Evolutionary conservation across 2,113 vertebrate species (phyloP).

Genomic region (Lagopus leucura): DNA sequence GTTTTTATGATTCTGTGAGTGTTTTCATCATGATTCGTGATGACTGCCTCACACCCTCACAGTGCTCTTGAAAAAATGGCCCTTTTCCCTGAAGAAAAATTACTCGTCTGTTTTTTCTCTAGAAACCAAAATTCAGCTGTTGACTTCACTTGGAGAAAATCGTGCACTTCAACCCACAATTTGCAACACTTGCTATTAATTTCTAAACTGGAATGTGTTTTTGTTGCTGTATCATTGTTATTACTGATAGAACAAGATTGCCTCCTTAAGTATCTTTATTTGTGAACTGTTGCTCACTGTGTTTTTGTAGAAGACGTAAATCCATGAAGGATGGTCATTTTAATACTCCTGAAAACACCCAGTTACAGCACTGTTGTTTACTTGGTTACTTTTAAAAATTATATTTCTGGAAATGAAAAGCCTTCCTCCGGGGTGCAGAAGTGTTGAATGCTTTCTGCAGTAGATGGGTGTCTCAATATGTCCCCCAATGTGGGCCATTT

Average conservation of each 20-base stretch:
- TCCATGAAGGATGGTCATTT: fast-evolving
- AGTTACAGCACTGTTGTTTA: background rate
- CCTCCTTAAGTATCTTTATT: background rate
- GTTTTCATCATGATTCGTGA: background rate
- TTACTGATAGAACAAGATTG: background rate
- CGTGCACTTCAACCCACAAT: fast-evolving
- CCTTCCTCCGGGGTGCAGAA: background rate
- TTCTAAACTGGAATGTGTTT: background rate
- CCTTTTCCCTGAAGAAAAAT: background rate
- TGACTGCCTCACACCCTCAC: background rate
- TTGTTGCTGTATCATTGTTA: background rate
- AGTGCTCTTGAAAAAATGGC: background rate
- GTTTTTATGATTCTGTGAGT: background rate
- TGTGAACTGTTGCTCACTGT: background rate
- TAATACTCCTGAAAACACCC: background rate
- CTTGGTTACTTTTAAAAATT: background rate
- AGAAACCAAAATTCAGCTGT: background rate
- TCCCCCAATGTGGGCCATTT: background rate
- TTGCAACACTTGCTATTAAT: background rate
- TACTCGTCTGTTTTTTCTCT: background rate
- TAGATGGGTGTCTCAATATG: background rate
- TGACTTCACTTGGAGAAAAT: background rate
- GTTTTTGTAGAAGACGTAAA: background rate
- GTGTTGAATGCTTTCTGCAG: background rate
- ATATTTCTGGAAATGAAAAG: background rate